These are phyloP conservation scores for Sebastes miniatus DNA, from an alignment of 2,797 vertebrate genomes.

Conservation along the genomic window DNA sequence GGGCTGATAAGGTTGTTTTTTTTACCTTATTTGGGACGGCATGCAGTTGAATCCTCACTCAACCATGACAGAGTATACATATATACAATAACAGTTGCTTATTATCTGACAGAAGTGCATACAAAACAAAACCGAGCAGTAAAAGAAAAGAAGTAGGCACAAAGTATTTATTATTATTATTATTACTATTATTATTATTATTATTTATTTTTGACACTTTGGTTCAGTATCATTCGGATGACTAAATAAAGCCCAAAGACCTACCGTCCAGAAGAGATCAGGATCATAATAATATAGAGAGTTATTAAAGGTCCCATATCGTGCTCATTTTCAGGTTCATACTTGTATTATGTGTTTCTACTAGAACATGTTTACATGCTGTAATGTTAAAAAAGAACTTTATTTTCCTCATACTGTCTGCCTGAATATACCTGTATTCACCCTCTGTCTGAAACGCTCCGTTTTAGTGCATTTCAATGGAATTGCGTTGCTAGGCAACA, in stretches of 20 bases:
- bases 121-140: not conserved
- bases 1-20: not conserved
- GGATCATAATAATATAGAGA: too few relatives aligned
- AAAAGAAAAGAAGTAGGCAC: not conserved
- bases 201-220: not conserved
- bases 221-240: not conserved
- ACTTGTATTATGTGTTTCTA: too few relatives aligned
- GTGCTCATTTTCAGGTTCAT: too few relatives aligned
- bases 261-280: too few relatives aligned
- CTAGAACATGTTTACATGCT: too few relatives aligned
- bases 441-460: too few relatives aligned
- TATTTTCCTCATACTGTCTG: too few relatives aligned
- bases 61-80: not conserved
- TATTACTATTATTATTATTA: not conserved
- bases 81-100: too few relatives aligned
- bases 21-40: not conserved
- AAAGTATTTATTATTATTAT: not conserved
- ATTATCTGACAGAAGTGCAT: not conserved
- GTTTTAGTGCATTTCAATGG: too few relatives aligned
- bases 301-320: too few relatives aligned
- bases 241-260: not conserved
- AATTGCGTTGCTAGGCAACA: too few relatives aligned
- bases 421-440: rapidly evolving
- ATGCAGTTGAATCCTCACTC: not conserved
- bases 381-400: too few relatives aligned